Conservation (phyloP, 1,140 invertebrate genomes). For the Gryon sp. region DNA sequence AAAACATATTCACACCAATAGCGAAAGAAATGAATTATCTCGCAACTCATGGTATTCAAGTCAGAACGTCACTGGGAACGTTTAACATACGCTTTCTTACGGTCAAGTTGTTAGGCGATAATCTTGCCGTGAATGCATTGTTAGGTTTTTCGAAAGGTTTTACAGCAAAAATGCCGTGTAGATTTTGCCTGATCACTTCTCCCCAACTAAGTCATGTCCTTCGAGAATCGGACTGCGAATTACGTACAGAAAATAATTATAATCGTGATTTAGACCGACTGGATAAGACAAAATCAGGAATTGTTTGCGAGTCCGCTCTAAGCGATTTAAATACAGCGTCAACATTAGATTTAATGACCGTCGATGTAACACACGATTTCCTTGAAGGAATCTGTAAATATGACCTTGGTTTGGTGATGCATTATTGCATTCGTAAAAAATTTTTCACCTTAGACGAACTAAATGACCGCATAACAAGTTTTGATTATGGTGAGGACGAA, state of each 20-base stretch:
- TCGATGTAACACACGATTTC: constrained; percentile 11
- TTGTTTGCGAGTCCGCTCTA: constrained; percentile 1
- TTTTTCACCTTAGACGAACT: not conserved
- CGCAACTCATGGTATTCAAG: not conserved
- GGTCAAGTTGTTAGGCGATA: not conserved
- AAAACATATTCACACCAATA: not conserved
- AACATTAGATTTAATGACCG: constrained; percentile 7
- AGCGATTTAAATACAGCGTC: not conserved
- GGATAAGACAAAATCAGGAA: not conserved
- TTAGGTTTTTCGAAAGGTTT: constrained; percentile 10
- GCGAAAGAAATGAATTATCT: constrained; percentile 11
- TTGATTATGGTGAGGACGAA: constrained; percentile 14
- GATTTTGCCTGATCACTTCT: constrained; percentile 15
- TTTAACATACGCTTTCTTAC: not conserved
- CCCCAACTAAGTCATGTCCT: not conserved
- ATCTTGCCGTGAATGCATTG: constrained; percentile 2
- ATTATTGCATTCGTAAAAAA: constrained; percentile 15
- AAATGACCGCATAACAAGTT: constrained; percentile 2
- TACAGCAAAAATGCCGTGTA: not conserved
- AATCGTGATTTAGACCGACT: constrained; percentile 5
- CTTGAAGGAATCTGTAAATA: constrained; percentile 10
- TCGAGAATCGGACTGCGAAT: constrained; percentile 10
- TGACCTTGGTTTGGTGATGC: constrained; percentile 7
- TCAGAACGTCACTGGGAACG: not conserved
- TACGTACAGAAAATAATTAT: constrained; percentile 27